Conservation (phyloP, 2,113 vertebrate species). For the Cottus gobio region DNA sequence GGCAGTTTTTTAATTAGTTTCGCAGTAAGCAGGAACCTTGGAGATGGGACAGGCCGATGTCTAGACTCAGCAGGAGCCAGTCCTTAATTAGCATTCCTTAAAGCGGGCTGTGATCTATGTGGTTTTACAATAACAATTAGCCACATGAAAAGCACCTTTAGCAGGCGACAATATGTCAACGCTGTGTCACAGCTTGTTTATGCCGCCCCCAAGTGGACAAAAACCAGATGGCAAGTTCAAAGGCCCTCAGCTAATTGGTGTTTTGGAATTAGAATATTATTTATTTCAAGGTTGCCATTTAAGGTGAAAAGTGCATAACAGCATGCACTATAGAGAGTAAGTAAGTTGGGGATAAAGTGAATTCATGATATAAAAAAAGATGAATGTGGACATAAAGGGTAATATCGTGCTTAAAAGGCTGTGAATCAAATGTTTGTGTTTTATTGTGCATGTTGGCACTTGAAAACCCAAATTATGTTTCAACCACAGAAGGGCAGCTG, state of each 20-base stretch:
- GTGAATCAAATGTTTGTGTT: slow-evolving; percentile 19
- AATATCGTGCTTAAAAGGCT: slow-evolving; percentile 16
- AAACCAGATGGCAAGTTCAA: background rate
- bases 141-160: background rate
- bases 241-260: background rate
- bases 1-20: background rate
- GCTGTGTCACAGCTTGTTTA: background rate
- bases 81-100: background rate
- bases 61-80: no score
- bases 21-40: background rate
- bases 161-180: background rate
- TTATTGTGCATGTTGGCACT: slow-evolving; percentile 13
- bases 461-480: background rate
- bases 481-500: slow-evolving; percentile 11
- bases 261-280: no score
- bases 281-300: slow-evolving; percentile 2
- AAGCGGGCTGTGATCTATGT: background rate
- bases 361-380: slow-evolving; percentile 23
- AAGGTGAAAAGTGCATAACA: background rate
- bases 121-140: background rate
- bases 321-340: background rate
- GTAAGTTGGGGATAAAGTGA: background rate
- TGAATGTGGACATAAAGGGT: slow-evolving; percentile 28
- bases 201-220: background rate
- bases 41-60: background rate